A percentile compares a stretch with the other conserved stretches of the same genome.
phyloP scores from a whole-genome alignment of 2,888 invertebrate species.

The Pandemis corylana region DNA sequence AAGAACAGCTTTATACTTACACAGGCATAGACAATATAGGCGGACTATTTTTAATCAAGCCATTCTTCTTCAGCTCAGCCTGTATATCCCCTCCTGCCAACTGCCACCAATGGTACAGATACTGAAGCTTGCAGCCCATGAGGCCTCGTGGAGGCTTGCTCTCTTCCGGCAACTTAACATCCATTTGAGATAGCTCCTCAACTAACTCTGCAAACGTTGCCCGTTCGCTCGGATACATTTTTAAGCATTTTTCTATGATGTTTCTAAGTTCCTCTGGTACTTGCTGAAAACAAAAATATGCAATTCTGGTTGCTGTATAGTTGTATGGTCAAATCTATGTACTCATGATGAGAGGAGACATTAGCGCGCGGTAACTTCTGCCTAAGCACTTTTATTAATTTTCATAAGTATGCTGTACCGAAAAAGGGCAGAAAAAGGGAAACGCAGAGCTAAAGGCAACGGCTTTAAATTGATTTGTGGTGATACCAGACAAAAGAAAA shows the following conservation, averaged over 20 bases:
- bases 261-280: constrained; percentile 85
- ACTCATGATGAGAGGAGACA: no score
- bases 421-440: no score
- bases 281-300: constrained; percentile 76
- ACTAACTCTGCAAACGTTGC: constrained; percentile 86
- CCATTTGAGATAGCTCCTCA: constrained; percentile 64
- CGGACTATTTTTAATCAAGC: constrained; percentile 93
- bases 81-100: constrained; percentile 98
- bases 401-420: no score
- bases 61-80: constrained; percentile 94
- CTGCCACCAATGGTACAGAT: constrained; percentile 98
- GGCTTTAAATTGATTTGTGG: no score
- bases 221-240: constrained; percentile 86
- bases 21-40: constrained; percentile 92
- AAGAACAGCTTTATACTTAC: constrained; percentile 69
- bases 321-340: no score
- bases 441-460: no score
- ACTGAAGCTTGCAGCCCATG: constrained; percentile 87
- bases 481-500: no score
- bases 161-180: constrained; percentile 72
- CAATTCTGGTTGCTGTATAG: background rate
- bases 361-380: no score
- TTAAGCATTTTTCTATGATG: constrained; percentile 89
- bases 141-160: constrained; percentile 75
- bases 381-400: no score